Percentiles rank a stretch among this genome's conserved stretches.
These are phyloP conservation scores for Sylvilagus bachmani DNA, from an alignment of 2,113 vertebrate species.

Conservation along the genomic window DNA sequence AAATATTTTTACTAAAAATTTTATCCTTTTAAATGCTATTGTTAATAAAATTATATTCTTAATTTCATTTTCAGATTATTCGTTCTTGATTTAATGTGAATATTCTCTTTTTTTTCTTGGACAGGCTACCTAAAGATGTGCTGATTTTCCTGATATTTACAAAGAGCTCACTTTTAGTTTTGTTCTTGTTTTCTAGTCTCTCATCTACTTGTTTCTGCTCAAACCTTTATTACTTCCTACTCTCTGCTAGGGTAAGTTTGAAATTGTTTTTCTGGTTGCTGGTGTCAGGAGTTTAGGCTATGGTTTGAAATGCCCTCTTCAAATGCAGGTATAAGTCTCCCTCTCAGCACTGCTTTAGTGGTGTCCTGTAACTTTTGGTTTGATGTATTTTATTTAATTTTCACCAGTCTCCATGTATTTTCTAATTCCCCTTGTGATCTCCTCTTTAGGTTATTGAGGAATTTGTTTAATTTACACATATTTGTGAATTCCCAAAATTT, in stretches of 20 bases:
- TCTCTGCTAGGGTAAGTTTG: background rate
- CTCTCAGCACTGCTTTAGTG: no score
- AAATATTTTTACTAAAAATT: conserved; percentile 7
- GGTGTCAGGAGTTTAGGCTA: background rate
- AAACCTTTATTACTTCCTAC: background rate
- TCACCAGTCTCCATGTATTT: background rate
- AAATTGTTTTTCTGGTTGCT: background rate
- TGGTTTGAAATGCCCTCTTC: background rate
- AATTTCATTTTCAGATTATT: conserved; percentile 26
- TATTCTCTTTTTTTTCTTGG: background rate
- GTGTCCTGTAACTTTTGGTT: no score
- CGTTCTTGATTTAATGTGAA: background rate
- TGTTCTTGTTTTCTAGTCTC: background rate
- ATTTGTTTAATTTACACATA: no score
- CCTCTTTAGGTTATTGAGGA: background rate
- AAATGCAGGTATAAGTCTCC: background rate
- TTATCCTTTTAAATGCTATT: background rate
- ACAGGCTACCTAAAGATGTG: background rate
- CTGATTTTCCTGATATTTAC: no score
- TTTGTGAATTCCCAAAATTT: no score
- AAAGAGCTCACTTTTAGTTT: background rate
- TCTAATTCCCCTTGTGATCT: background rate
- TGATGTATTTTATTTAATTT: background rate
- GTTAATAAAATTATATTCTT: background rate
- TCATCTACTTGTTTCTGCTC: background rate